Percentiles rank a stretch among this genome's conserved stretches.
Evolutionary conservation across 53 echinoderm and acorn worm species (phyloP).

Genomic region (Pentamera pediparva): DNA sequence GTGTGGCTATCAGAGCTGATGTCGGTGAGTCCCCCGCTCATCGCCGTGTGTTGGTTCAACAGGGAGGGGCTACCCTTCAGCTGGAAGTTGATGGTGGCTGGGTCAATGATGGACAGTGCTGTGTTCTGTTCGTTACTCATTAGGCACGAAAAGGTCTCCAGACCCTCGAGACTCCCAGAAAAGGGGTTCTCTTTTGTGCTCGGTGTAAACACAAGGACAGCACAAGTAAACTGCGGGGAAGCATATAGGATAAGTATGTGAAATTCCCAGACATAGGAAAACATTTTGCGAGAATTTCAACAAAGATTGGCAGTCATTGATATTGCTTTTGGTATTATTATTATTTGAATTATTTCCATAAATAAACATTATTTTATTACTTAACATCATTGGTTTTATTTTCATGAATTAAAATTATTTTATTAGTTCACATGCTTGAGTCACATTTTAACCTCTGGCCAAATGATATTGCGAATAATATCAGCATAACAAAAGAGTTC

Average conservation of each 20-base stretch:
- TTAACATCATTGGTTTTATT: too few species aligned
- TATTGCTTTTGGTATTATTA: too few species aligned
- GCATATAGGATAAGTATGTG: neutral
- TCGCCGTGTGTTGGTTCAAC: constrained; percentile 30
- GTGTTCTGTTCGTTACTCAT: constrained; percentile 77
- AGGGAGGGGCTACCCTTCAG: constrained; percentile 76
- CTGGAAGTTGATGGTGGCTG: constrained; percentile 73
- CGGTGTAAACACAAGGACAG: constrained; percentile 76
- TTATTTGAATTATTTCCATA: too few species aligned
- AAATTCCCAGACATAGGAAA: too few species aligned
- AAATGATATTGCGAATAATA: too few species aligned
- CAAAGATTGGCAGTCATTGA: too few species aligned
- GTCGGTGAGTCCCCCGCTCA: constrained; percentile 70
- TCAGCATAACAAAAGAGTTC: too few species aligned
- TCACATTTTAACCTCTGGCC: too few species aligned
- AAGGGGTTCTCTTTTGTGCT: constrained; percentile 72
- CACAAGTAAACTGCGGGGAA: constrained; percentile 73
- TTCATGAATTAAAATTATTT: too few species aligned
- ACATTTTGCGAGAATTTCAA: too few species aligned
- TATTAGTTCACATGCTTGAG: neutral
- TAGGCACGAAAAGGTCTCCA: constrained; percentile 93
- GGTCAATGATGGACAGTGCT: constrained; percentile 94
- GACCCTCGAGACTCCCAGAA: constrained; percentile 74
- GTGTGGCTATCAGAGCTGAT: constrained; percentile 83
- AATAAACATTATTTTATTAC: too few species aligned